Evolutionary conservation across 2,113 vertebrate species (phyloP), one percentile per base, ranked within the genome.

Genomic region (Calyptomena viridis): DNA sequence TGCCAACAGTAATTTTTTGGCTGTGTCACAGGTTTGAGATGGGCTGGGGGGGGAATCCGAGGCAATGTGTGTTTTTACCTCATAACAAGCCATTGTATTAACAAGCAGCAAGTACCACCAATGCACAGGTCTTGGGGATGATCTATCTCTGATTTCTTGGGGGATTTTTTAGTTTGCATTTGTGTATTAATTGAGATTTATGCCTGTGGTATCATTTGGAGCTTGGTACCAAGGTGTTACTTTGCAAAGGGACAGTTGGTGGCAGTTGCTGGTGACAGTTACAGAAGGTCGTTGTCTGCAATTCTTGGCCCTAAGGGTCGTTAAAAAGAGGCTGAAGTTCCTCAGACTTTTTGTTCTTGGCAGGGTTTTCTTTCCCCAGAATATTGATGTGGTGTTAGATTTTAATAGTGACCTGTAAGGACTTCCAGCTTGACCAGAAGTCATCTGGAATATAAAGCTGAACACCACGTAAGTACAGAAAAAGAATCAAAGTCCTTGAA

Each of bases 111-210:
- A 21, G 10, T 35, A 30, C 27, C 23, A 14, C 12, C 40, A 50
- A 33, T 4, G 25, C 44, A 9, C 33, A 20, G 39, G 22, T 15
- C 18, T 11, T 22, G 58, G 46, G 5, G 13, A 5, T 4, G 14
- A 5, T 5, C 3, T 15, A 16, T 22, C 5, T 8, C 27, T 10
- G 18, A 2, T 39, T 46, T 8, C 3, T 44, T 19, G 21, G 47
- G 40, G 63, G 1, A 5, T 42, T 31, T 15, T 59, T 33, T 12
- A 49, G 8, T 25, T 30, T 18, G 30, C 0, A 5, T 18, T 33
- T n/a, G 3, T n/a, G 50, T 13, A 0, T 19, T 13, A 17, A 8
- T 12, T 9, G 35, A 56, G 63, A 1, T 9, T 9, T 1, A 17
- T 33, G 28, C n/a, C 11, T 4, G 14, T 11, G 1, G 2, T 39